Percentiles rank a stretch among this genome's conserved stretches.
Evolutionary conservation across 2,113 vertebrate genomes (phyloP).

Genomic region (Grallaria varia): DNA sequence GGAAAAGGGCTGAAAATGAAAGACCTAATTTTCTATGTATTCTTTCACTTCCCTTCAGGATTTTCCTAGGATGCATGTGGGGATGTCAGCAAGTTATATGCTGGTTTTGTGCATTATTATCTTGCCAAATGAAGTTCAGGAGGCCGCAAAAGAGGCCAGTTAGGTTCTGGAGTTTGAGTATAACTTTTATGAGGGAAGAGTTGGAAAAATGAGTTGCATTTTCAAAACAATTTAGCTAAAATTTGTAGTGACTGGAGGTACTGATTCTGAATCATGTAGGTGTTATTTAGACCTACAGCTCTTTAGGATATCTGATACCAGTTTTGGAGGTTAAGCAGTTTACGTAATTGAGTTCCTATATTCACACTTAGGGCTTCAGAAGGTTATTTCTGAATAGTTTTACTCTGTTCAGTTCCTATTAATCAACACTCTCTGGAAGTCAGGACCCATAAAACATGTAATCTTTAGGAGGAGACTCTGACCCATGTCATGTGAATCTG

Average conservation of each 20-base stretch:
- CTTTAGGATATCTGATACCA: neutral
- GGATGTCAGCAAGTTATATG: neutral
- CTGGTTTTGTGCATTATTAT: neutral
- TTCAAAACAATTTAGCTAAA: neutral
- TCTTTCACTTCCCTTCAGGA: neutral
- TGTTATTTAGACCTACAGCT: neutral
- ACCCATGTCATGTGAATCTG: neutral
- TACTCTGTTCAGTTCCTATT: neutral
- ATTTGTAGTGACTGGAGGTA: neutral
- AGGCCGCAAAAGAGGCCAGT: neutral
- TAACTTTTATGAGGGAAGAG: neutral
- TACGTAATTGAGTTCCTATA: neutral
- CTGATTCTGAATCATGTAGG: neutral
- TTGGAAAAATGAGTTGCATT: neutral
- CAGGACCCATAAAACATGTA: neutral
- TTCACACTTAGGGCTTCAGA: neutral
- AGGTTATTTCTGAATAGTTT: neutral
- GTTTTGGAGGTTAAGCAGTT: neutral
- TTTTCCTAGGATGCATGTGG: neutral
- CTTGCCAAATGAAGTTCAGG: neutral
- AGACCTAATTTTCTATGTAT: neutral
- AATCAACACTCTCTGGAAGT: neutral
- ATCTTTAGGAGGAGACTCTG: neutral
- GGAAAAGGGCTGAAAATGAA: neutral
- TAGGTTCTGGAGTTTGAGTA: neutral